Conservation (phyloP, 2,888 invertebrate genomes). For the Plebejus melissa region DNA sequence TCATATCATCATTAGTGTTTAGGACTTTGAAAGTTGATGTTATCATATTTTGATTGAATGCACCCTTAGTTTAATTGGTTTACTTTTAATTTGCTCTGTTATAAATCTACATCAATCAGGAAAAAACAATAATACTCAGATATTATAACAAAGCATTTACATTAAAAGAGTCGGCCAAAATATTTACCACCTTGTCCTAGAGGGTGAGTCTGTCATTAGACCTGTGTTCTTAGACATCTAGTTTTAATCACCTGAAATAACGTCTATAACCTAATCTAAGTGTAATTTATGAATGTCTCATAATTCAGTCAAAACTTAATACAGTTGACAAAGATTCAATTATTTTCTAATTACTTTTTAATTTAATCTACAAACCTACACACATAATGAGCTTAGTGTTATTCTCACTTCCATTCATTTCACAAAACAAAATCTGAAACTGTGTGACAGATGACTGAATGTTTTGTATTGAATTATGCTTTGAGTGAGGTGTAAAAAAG, state of each 20-base stretch:
- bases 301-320: slow-evolving; percentile 15
- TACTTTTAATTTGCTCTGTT: not conserved
- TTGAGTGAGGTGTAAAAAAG: not conserved
- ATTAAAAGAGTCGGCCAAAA: not conserved
- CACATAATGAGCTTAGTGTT: slow-evolving; percentile 9
- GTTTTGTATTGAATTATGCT: not conserved
- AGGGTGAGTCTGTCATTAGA: not conserved
- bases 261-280: slow-evolving; percentile 16
- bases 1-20: not conserved
- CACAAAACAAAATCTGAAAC: not conserved
- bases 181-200: slow-evolving; percentile 20
- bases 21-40: not conserved
- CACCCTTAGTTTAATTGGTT: not conserved
- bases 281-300: slow-evolving; percentile 5
- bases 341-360: not conserved
- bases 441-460: not conserved
- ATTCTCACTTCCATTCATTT: not conserved
- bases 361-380: not conserved
- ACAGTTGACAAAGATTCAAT: not conserved
- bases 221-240: not conserved
- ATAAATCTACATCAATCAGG: not conserved
- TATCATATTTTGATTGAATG: not conserved
- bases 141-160: slow-evolving; percentile 1
- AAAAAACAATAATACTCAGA: not conserved
- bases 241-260: slow-evolving; percentile 21